phyloP scores from a whole-genome alignment of 2,113 vertebrate genomes.

The Neolamprologus devosi region DNA sequence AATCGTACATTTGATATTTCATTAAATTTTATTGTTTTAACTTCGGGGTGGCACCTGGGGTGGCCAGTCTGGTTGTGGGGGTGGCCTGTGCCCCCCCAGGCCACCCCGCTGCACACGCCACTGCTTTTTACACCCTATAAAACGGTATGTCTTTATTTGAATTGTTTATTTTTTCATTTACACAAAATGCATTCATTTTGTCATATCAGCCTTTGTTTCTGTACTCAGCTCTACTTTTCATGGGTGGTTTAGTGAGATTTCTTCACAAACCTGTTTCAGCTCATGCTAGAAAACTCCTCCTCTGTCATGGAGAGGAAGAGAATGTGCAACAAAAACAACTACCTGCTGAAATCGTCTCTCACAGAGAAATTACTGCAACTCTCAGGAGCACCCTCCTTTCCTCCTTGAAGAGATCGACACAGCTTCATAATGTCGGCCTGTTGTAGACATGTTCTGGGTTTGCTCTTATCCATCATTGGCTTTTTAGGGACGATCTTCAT shows the following conservation, averaged over 20 bases:
- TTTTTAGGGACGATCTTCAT: conserved; percentile 77
- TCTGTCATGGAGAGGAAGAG: accelerated
- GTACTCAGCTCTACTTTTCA: not conserved
- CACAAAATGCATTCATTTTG: not conserved
- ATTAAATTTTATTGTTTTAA: not conserved
- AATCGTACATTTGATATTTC: not conserved
- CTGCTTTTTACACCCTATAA: not conserved
- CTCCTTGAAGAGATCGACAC: not conserved
- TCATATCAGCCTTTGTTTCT: not conserved
- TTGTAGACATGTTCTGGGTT: conserved; percentile 75
- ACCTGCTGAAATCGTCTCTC: accelerated
- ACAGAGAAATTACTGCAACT: not conserved
- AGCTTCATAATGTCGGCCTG: conserved; percentile 35
- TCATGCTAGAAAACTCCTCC: not conserved
- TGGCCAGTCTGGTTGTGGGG: not conserved
- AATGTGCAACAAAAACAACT: not conserved
- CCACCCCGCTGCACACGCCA: not conserved
- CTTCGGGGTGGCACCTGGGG: not conserved
- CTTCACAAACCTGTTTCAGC: conserved; percentile 4
- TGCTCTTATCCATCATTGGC: conserved; percentile 73
- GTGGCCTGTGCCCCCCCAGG: too few species aligned
- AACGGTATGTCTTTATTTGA: accelerated
- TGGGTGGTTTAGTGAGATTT: not conserved
- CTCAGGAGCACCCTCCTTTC: not conserved
- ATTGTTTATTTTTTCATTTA: accelerated